Percentiles rank a stretch among this genome's conserved stretches.
Evolutionary conservation across 1,140 invertebrate species (phyloP).

Genomic region (Teleopsis dalmanni): DNA sequence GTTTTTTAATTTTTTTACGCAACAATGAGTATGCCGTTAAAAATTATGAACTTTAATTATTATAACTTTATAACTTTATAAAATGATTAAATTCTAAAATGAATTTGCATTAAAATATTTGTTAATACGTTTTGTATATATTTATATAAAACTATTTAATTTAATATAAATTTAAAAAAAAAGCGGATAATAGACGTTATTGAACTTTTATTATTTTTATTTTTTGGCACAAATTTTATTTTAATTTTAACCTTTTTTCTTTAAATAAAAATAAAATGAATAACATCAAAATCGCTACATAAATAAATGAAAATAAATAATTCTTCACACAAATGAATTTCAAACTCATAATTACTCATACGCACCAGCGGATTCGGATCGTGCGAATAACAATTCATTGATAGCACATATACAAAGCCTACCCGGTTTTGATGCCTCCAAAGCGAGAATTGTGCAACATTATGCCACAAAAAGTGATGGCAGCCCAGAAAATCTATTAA

Average conservation of each 20-base stretch:
- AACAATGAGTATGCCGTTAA: too few relatives aligned
- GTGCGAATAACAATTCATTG: conserved; percentile 54
- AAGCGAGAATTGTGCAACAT: conserved; percentile 57
- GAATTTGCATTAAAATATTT: too few relatives aligned
- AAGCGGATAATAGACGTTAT: too few relatives aligned
- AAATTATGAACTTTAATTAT: too few relatives aligned
- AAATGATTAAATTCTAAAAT: too few relatives aligned
- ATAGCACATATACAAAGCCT: conserved; percentile 58
- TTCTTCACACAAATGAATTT: background rate
- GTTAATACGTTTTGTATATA: too few relatives aligned
- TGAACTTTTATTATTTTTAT: too few relatives aligned
- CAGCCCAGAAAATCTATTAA: conserved; percentile 18
- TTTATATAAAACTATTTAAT: too few relatives aligned
- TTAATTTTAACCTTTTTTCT: background rate
- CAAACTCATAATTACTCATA: background rate
- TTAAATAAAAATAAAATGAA: conserved; percentile 7
- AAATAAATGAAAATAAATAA: conserved; percentile 4
- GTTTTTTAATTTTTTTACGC: too few relatives aligned
- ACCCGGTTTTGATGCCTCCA: conserved; percentile 55
- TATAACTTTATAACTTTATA: too few relatives aligned
- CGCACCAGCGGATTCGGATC: conserved; percentile 40
- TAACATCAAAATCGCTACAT: conserved; percentile 3
- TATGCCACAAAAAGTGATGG: conserved; percentile 45
- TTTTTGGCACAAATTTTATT: background rate
- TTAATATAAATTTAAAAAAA: too few relatives aligned